phyloP scores from a whole-genome alignment of 2,888 invertebrate genomes.

The Mesoligia furuncula region DNA sequence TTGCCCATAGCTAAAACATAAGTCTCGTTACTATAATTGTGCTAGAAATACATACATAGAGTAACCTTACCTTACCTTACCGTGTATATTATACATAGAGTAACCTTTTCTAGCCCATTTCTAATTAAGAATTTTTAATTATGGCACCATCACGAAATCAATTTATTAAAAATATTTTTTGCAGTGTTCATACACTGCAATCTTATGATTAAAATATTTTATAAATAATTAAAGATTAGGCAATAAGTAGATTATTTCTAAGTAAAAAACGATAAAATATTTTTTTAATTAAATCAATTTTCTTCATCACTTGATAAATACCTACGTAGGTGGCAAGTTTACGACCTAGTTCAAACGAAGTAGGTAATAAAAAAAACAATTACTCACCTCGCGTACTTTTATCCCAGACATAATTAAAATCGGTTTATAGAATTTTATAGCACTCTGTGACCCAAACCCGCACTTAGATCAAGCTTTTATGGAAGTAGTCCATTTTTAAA shows the following conservation, averaged over 20 bases:
- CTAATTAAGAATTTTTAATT: neutral
- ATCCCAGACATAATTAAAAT: too few relatives aligned
- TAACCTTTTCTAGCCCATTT: neutral
- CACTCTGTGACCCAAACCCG: too few relatives aligned
- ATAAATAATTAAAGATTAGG: neutral
- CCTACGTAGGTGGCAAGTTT: neutral
- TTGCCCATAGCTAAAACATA: neutral
- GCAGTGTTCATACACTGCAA: neutral
- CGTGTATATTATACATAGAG: neutral
- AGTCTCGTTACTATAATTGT: neutral
- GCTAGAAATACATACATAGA: neutral
- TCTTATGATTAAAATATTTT: slow-evolving; percentile 5
- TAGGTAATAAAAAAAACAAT: neutral
- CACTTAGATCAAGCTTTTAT: too few relatives aligned
- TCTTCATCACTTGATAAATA: neutral
- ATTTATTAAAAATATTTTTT: slow-evolving; percentile 13
- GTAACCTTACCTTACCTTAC: too few relatives aligned
- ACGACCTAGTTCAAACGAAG: neutral
- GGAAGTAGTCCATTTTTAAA: too few relatives aligned
- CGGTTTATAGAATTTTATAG: too few relatives aligned
- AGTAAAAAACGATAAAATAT: neutral
- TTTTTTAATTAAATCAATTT: neutral
- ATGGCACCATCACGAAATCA: slow-evolving; percentile 6
- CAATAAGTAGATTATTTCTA: neutral
- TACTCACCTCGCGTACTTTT: neutral